Conservation (phyloP, 1,140 invertebrate species). For the Whitmania pigra region DNA sequence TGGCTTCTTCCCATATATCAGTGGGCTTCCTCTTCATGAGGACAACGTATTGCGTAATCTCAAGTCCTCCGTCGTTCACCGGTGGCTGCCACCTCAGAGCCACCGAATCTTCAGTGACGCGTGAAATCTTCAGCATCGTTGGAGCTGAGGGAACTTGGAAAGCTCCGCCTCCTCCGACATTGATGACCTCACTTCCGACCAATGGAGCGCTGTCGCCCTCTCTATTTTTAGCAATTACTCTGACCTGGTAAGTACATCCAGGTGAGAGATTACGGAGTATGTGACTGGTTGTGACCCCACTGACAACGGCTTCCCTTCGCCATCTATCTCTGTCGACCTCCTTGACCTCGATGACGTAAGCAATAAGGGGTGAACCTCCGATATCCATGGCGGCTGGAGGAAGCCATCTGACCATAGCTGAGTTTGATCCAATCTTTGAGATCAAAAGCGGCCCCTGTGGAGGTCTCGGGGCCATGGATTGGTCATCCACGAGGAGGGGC, state of each 20-base stretch:
- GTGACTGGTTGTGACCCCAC: constrained; percentile 10
- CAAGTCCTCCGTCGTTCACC: constrained; percentile 54
- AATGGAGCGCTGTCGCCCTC: constrained; percentile 26
- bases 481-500: constrained; percentile 33
- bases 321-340: constrained; percentile 28
- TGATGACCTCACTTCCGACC: constrained; percentile 11
- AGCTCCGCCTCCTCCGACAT: background rate
- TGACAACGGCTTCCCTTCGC: constrained; percentile 18
- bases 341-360: constrained; percentile 78
- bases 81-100: constrained; percentile 63
- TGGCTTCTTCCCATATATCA: constrained; percentile 23
- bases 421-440: constrained; percentile 15
- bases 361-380: constrained; percentile 81
- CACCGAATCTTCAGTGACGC: constrained; percentile 35
- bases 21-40: constrained; percentile 16
- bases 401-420: constrained; percentile 58
- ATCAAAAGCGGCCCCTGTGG: constrained; percentile 20
- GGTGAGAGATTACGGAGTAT: constrained; percentile 54
- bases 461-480: constrained; percentile 26
- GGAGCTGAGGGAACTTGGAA: constrained; percentile 18
- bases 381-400: constrained; percentile 60
- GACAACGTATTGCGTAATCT: constrained; percentile 58
- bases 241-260: constrained; percentile 81
- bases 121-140: constrained; percentile 16
- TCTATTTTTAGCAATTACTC: constrained; percentile 74